Percentiles rank a stretch among this genome's conserved stretches.
Conservation (phyloP, 2,888 invertebrate species). For the Lissonota sp. region DNA sequence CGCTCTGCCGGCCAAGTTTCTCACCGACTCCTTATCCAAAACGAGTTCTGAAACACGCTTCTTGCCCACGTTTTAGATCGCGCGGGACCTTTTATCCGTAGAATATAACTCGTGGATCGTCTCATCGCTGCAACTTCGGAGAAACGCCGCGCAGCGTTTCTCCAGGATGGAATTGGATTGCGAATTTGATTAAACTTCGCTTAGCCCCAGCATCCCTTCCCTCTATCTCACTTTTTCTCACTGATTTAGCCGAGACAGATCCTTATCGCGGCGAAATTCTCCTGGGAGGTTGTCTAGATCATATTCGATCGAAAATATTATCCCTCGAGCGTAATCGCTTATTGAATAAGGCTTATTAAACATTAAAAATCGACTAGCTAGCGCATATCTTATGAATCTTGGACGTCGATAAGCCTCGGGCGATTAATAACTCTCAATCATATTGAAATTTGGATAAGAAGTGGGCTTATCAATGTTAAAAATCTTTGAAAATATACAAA, state of each 20-base stretch:
- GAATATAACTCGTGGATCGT: slow-evolving; percentile 25
- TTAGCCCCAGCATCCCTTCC: slow-evolving; percentile 26
- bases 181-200: slow-evolving; percentile 60
- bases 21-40: slow-evolving; percentile 27
- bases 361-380: not conserved
- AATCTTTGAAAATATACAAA: no score
- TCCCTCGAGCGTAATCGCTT: slow-evolving; percentile 1
- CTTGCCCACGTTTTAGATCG: slow-evolving; percentile 18
- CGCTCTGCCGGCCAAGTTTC: slow-evolving; percentile 36
- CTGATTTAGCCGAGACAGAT: slow-evolving; percentile 12
- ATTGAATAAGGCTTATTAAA: slow-evolving; percentile 44
- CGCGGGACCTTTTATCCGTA: slow-evolving; percentile 41
- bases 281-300: slow-evolving; percentile 19
- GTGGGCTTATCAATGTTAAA: no score
- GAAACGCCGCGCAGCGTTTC: slow-evolving; percentile 22
- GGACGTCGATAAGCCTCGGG: no score
- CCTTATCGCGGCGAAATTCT: slow-evolving; percentile 31
- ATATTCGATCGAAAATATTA: slow-evolving; percentile 43
- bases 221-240: slow-evolving; percentile 14
- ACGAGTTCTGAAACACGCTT: slow-evolving; percentile 48
- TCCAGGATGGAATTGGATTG: slow-evolving; percentile 47
- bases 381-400: not conserved
- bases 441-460: no score
- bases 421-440: no score
- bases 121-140: not conserved